Base-by-base conservation (phyloP, 2,113 vertebrate genomes). In the Colinus virginianus region DNA sequence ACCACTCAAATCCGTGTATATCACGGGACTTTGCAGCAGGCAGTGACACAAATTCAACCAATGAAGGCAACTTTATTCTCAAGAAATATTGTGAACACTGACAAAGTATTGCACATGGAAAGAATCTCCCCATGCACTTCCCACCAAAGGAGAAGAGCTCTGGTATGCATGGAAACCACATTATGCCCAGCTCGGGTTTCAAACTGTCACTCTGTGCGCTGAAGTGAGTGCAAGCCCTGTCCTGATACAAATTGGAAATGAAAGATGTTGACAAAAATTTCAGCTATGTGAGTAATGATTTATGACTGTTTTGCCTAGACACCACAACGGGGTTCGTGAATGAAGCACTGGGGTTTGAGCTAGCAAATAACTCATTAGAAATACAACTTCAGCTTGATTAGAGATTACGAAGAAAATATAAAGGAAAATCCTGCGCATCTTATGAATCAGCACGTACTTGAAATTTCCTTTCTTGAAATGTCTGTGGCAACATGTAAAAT, bases 211-310 rank as follows among this genome's bases (percentile, higher is more conserved):
- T 62, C 48, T 84, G 84, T 25, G 38, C 58, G 16, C 91, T 92
- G 89, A 87, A 94, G 56, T 85, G 84, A 94, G 72, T 81, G 84
- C 64, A 87, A 93, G 67, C 40, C 46, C 49, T 87, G 74, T 74
- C 69, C 78, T 91, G 87, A 90, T 77, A 83, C 64, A 95, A 86
- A 87, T 89, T 87, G 62, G 84, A 95, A 94, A 89, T 22, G 75
- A 97, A 96, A 76, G 82, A 90, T 92, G 84, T 71, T 94, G 88
- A 95, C 90, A 94, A 87, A 74, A 96, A 85, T 92, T 94, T 90
- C 92, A 95, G 64, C 85, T 84, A 80, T 88, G 88, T 62, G 80
- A 92, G 72, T 87, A 95, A 95, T 74, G 87, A 79, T 93, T 85
- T 94, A 87, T 86, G 91, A 95, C 90, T 58, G 32, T 90, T 94